phyloP scores from a whole-genome alignment of 2,113 vertebrate species.

The Malurus alboscapulatus region DNA sequence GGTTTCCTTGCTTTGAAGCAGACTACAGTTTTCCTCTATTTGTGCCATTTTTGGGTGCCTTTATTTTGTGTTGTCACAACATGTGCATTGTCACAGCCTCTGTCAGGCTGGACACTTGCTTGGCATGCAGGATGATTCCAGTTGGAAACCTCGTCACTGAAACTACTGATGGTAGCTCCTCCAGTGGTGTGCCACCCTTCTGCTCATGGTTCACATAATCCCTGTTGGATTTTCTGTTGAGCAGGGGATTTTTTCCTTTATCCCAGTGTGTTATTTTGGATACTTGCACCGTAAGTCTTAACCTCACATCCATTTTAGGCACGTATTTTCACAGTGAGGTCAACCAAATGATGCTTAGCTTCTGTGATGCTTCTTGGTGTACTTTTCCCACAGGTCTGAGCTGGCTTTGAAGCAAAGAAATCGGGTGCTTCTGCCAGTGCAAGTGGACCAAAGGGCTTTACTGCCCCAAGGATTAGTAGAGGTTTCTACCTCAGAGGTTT shows the following conservation, averaged over 20 bases:
- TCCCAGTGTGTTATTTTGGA: neutral
- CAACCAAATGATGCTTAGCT: neutral
- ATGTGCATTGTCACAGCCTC: neutral
- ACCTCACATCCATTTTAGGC: neutral
- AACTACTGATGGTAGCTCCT: neutral
- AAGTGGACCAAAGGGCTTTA: neutral
- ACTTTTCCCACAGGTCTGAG: neutral
- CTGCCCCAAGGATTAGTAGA: neutral
- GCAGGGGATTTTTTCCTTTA: neutral
- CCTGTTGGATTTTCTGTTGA: neutral
- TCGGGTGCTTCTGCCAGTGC: neutral
- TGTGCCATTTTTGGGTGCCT: neutral
- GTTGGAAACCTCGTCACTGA: neutral
- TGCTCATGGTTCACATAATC: neutral
- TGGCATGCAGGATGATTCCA: neutral
- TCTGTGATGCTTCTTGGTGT: neutral
- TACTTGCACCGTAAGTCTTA: neutral
- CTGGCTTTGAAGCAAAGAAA: neutral
- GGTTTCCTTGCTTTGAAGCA: neutral
- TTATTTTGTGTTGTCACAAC: neutral
- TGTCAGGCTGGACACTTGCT: neutral
- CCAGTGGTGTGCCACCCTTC: accelerated
- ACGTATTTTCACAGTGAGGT: neutral
- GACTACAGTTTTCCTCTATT: neutral
- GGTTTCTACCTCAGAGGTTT: neutral